Conservation (phyloP, 2,113 vertebrate species). For the Macrotus californicus region DNA sequence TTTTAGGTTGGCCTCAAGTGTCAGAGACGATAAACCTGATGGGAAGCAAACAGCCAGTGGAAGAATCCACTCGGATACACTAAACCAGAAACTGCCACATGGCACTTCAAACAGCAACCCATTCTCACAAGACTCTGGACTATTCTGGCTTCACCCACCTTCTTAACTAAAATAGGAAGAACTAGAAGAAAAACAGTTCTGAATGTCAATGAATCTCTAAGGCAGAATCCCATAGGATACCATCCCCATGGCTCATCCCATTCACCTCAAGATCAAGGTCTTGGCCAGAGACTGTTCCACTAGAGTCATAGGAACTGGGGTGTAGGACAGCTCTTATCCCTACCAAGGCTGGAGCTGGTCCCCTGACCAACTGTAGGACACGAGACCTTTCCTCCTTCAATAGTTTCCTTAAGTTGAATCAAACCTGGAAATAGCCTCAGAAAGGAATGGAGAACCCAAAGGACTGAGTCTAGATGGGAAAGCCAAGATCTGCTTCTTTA, state of each 20-base stretch:
- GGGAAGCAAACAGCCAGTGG: neutral
- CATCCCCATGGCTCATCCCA: neutral
- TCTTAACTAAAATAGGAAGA: neutral
- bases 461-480: neutral
- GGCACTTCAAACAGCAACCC: neutral
- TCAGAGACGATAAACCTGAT: slow-evolving; percentile 36
- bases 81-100: neutral
- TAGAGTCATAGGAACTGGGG: neutral
- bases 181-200: neutral
- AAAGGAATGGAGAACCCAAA: neutral
- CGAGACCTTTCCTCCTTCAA: neutral
- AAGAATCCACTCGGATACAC: neutral
- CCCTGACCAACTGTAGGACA: neutral
- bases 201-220: neutral
- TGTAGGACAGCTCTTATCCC: neutral
- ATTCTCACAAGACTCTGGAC: neutral
- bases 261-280: neutral
- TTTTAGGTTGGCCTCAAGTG: slow-evolving; percentile 13
- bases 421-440: neutral
- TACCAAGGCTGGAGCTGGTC: neutral
- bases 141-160: neutral
- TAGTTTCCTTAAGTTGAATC: neutral
- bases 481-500: neutral
- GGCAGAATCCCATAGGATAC: neutral
- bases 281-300: neutral